phyloP scores from a whole-genome alignment of 1,140 invertebrate genomes.

The Ylistrum balloti region DNA sequence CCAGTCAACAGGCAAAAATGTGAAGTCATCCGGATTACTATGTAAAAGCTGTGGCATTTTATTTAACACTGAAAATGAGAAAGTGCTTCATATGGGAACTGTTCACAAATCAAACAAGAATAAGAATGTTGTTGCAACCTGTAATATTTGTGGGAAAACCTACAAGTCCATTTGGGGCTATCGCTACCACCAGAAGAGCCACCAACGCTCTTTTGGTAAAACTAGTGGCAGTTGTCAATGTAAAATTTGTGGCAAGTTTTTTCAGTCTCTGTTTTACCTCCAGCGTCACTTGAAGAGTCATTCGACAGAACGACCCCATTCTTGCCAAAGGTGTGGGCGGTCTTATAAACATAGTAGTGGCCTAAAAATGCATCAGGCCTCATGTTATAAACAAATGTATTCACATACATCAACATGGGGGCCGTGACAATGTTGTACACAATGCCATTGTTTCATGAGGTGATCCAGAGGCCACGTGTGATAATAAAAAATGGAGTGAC shows the following conservation, averaged over 20 bases:
- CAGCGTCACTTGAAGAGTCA: constrained; percentile 49
- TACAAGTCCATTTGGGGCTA: constrained; percentile 38
- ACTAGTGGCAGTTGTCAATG: constrained; percentile 39
- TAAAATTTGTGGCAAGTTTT: constrained; percentile 45
- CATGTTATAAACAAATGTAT: neutral
- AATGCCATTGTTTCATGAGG: too few relatives aligned
- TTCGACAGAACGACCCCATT: constrained; percentile 43
- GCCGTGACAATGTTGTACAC: too few relatives aligned
- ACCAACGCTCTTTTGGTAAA: constrained; percentile 38
- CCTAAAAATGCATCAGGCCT: constrained; percentile 4
- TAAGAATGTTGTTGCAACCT: neutral
- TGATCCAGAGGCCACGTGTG: too few relatives aligned
- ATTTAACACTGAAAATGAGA: neutral
- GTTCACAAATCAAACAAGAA: neutral
- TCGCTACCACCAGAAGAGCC: constrained; percentile 46
- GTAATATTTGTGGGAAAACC: constrained; percentile 28
- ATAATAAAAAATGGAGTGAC: too few relatives aligned
- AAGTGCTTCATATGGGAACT: neutral
- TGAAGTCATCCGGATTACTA: neutral
- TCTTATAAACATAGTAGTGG: constrained; percentile 50
- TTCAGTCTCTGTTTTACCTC: constrained; percentile 37
- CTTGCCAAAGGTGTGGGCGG: constrained; percentile 41
- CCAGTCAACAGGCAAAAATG: neutral
- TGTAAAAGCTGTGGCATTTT: neutral
- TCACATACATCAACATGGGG: neutral